A percentile compares a stretch with the other conserved stretches of the same genome.
Evolutionary conservation across 1,140 invertebrate species (phyloP).

Genomic region (Leptinotarsa texana): DNA sequence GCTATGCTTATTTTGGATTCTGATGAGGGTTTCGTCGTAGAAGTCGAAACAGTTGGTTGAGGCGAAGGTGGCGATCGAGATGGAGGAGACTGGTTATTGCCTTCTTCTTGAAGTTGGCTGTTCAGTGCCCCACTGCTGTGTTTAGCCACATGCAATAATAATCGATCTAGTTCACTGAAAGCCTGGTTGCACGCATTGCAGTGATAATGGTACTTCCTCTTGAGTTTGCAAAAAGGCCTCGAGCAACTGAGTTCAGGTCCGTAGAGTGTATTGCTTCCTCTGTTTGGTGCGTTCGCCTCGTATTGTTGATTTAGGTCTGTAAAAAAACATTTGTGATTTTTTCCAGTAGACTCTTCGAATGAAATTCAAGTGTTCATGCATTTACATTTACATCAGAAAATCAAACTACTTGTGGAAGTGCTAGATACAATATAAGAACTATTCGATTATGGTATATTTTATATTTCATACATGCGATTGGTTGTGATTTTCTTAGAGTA

Average conservation of each 20-base stretch:
- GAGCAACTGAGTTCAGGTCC: constrained; percentile 70
- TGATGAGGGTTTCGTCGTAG: constrained; percentile 30
- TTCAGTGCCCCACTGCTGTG: constrained; percentile 65
- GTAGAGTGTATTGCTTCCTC: constrained; percentile 48
- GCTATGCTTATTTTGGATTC: constrained; percentile 52
- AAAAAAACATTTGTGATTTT: constrained; percentile 4
- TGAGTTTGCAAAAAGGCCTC: constrained; percentile 83
- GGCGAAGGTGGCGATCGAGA: constrained; percentile 28
- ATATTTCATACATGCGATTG: no score
- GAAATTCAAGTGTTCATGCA: no score
- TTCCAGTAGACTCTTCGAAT: no score
- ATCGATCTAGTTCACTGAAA: constrained; percentile 69
- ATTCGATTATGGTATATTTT: no score
- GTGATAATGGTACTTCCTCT: constrained; percentile 82
- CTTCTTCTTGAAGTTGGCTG: constrained; percentile 59
- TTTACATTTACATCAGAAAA: no score
- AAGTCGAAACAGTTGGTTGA: not conserved
- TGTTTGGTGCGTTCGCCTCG: constrained; percentile 20
- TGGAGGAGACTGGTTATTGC: constrained; percentile 48
- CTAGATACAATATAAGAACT: no score
- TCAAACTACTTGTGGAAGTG: no score
- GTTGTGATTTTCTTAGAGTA: no score
- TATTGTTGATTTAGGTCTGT: constrained; percentile 5
- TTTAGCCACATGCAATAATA: constrained; percentile 72
- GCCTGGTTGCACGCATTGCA: constrained; percentile 87